phyloP scores from a whole-genome alignment of 2,888 invertebrate species.

The Mythimna vitellina region DNA sequence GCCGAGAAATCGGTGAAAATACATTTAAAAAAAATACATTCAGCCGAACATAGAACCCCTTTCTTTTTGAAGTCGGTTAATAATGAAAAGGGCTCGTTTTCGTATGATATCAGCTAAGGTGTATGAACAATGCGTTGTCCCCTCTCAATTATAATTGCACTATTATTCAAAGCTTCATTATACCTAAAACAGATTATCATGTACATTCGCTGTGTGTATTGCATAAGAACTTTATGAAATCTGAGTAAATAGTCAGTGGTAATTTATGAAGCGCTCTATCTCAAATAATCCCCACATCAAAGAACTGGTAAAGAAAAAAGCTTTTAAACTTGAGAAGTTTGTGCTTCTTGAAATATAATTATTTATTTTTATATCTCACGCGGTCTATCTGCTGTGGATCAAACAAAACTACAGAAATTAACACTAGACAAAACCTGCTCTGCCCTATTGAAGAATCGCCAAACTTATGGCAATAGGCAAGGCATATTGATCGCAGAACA shows the following conservation, averaged over 20 bases:
- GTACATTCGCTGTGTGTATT: background rate
- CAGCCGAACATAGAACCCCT: too few species aligned
- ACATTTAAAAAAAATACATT: too few species aligned
- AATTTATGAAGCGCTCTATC: conserved; percentile 18
- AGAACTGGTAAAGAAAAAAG: conserved; percentile 28
- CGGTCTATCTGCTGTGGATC: conserved; percentile 28
- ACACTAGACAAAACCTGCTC: background rate
- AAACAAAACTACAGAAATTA: conserved; percentile 25
- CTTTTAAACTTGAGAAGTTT: conserved; percentile 36
- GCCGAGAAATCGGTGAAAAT: too few species aligned
- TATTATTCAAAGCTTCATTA: background rate
- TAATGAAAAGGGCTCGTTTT: background rate
- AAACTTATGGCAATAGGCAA: too few species aligned
- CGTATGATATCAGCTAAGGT: background rate
- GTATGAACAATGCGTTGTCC: background rate
- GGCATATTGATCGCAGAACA: too few species aligned
- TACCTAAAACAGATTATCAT: background rate
- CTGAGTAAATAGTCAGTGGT: background rate
- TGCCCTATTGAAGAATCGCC: background rate
- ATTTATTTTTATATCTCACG: conserved; percentile 46
- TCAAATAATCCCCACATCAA: conserved; percentile 36
- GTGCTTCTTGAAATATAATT: conserved; percentile 15
- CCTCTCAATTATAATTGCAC: background rate
- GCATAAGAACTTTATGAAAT: background rate
- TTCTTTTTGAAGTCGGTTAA: too few species aligned